Conservation (phyloP, 1,140 invertebrate species). For the Drosophila melanica region DNA sequence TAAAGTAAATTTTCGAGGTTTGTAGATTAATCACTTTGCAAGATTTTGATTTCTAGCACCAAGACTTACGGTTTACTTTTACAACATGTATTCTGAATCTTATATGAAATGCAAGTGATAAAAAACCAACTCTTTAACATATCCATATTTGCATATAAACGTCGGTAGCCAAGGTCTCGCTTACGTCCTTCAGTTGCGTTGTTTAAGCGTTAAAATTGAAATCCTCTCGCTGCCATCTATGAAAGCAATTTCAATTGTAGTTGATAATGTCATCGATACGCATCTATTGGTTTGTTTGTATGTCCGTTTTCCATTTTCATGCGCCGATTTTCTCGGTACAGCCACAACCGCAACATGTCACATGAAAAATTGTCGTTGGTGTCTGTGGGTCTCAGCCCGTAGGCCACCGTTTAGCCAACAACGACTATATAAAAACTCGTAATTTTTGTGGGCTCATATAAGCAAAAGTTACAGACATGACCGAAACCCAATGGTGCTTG, state of each 20-base stretch:
- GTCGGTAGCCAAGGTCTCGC: background rate
- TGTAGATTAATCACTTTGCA: no score
- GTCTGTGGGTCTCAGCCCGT: constrained; percentile 29
- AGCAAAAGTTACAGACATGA: constrained; percentile 22
- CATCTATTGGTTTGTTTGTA: constrained; percentile 7
- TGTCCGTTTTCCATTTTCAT: constrained; percentile 3
- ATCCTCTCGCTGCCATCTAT: constrained; percentile 14
- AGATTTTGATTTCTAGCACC: background rate
- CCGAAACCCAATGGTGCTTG: constrained; percentile 38
- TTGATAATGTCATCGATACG: constrained; percentile 56
- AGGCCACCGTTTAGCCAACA: constrained; percentile 25
- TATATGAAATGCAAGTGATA: background rate
- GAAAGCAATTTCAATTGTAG: constrained; percentile 48
- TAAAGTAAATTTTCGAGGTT: no score
- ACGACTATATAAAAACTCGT: constrained; percentile 59
- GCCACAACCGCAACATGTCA: constrained; percentile 12
- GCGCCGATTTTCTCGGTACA: constrained; percentile 19
- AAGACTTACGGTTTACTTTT: background rate
- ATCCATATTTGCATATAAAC: background rate
- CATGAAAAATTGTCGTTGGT: constrained; percentile 66
- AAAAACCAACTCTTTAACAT: background rate
- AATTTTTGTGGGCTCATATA: constrained; percentile 41
- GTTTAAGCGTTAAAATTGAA: constrained; percentile 41
- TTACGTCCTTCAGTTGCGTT: constrained; percentile 12
- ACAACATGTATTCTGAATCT: background rate